Conservation (phyloP, 2,797 vertebrate genomes). For the Phaenicophaeus curvirostris region DNA sequence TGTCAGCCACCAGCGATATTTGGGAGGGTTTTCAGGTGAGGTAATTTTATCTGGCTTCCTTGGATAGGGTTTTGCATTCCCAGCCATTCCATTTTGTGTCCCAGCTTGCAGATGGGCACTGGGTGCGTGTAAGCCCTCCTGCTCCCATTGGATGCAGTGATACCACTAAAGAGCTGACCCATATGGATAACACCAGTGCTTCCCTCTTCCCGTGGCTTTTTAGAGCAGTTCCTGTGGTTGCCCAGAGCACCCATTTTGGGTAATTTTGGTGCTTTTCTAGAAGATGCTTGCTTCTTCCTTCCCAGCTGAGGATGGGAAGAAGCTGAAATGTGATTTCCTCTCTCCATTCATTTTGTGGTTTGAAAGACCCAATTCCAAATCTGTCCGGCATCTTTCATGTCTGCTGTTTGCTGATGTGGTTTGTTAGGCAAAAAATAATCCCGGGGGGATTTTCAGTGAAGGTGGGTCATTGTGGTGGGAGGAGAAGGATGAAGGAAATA, state of each 20-base stretch:
- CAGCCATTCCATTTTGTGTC: not conserved
- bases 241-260: not conserved
- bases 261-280: not conserved
- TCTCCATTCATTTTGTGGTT: constrained; percentile 26
- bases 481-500: not conserved
- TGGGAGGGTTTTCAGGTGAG: not conserved
- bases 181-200: not conserved
- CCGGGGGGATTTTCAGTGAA: not conserved
- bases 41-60: not conserved
- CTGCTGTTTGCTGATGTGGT: not conserved
- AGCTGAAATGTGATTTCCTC: constrained; percentile 17
- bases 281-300: not conserved
- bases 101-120: not conserved
- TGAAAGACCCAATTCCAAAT: constrained; percentile 8
- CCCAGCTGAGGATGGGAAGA: not conserved
- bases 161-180: not conserved
- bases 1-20: not conserved
- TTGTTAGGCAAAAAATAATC: not conserved
- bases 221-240: not conserved
- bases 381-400: not conserved
- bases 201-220: constrained; percentile 7
- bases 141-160: not conserved
- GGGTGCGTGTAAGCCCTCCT: not conserved
- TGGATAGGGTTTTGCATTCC: not conserved
- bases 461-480: not conserved